Conservation (phyloP, 2,113 vertebrate genomes). For the Scomber japonicus region DNA sequence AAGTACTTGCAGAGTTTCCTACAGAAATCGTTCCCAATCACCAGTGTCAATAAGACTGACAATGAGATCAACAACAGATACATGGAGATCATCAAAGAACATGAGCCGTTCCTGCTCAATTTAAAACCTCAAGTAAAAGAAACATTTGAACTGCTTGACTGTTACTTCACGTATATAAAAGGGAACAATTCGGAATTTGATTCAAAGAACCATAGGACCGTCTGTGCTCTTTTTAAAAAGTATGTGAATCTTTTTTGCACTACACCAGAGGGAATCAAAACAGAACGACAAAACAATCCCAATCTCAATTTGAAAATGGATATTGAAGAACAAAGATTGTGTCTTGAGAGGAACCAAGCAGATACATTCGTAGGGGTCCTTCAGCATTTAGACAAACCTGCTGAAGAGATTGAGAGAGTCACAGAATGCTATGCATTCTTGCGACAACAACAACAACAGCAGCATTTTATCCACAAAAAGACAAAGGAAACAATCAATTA, state of each 20-base stretch:
- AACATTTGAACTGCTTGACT: slow-evolving; percentile 36
- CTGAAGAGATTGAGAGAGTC: slow-evolving; percentile 5
- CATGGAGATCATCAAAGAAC: slow-evolving; percentile 61
- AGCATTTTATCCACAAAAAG: neutral
- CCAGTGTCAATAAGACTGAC: slow-evolving; percentile 33
- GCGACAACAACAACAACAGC: neutral
- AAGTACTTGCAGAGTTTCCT: slow-evolving; percentile 73
- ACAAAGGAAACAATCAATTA: slow-evolving; percentile 65
- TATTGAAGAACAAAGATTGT: slow-evolving; percentile 23
- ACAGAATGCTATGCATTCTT: slow-evolving; percentile 58
- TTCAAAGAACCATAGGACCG: fast-evolving
- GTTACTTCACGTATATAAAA: slow-evolving; percentile 63
- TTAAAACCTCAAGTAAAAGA: slow-evolving; percentile 68
- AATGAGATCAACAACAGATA: slow-evolving; percentile 41
- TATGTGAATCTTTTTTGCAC: slow-evolving; percentile 37
- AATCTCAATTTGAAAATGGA: slow-evolving; percentile 9
- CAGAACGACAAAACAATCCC: slow-evolving; percentile 43
- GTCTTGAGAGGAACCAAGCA: slow-evolving; percentile 61
- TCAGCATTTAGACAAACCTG: slow-evolving; percentile 45
- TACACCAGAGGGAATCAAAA: fast-evolving
- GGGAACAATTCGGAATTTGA: slow-evolving; percentile 62
- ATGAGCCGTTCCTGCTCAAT: slow-evolving; percentile 70
- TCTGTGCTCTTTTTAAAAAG: neutral
- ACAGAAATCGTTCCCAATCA: slow-evolving; percentile 57
- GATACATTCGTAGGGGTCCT: slow-evolving; percentile 71